A percentile compares a stretch with the other conserved stretches of the same genome.
Conservation (phyloP, 2,797 vertebrate genomes). For the Zalophus californianus region DNA sequence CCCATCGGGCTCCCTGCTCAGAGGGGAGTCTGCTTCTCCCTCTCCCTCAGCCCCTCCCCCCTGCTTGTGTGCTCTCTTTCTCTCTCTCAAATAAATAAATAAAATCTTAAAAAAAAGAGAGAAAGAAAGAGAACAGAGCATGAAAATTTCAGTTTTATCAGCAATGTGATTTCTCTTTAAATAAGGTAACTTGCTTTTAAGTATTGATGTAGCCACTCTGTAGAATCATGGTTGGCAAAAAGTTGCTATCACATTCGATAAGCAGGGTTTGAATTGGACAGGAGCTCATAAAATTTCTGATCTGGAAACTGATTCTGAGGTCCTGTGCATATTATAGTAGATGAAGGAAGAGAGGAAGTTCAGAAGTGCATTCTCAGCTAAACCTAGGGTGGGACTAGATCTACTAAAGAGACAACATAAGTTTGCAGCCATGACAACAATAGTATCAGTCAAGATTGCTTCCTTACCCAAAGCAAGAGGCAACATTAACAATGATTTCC, state of each 20-base stretch:
- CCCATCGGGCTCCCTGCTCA: background rate
- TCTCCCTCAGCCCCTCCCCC: background rate
- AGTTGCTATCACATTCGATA: background rate
- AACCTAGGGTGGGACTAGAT: background rate
- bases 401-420: background rate
- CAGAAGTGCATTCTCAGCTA: constrained; percentile 22
- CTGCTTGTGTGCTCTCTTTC: background rate
- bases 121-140: background rate
- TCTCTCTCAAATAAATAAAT: background rate
- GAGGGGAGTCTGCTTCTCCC: background rate
- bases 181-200: constrained; percentile 3
- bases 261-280: background rate
- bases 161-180: constrained; percentile 35
- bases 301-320: constrained; percentile 13
- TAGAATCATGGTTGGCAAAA: background rate
- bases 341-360: constrained; percentile 10
- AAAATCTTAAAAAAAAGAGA: background rate
- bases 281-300: constrained; percentile 2
- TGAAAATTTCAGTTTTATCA: background rate
- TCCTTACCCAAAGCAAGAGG: constrained; percentile 52
- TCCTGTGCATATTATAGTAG: background rate
- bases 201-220: background rate
- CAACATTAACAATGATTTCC: constrained; percentile 21
- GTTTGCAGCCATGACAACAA: constrained; percentile 39
- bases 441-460: constrained; percentile 36